phyloP scores from a whole-genome alignment of 1,140 invertebrate species.

The Agraylea sexmaculata region DNA sequence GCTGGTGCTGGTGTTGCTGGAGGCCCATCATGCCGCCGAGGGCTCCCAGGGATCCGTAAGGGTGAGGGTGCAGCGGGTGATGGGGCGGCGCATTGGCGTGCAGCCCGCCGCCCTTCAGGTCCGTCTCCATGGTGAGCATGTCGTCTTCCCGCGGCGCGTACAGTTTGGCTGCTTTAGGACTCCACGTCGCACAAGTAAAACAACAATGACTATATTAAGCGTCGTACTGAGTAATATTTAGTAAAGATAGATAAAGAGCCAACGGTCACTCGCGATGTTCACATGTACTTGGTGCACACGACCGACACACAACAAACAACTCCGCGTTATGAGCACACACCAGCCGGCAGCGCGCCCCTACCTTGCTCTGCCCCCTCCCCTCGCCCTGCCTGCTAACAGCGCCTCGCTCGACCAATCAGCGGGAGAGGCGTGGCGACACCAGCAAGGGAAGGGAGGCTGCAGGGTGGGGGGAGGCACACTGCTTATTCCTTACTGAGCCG shows the following conservation, averaged over 20 bases:
- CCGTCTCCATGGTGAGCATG: slow-evolving; percentile 81
- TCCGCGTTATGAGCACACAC: slow-evolving; percentile 1
- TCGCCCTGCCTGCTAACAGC: slow-evolving; percentile 28
- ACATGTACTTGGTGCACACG: slow-evolving; percentile 27
- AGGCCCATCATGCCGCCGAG: slow-evolving; percentile 52
- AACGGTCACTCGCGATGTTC: slow-evolving; percentile 8
- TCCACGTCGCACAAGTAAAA: slow-evolving; percentile 30
- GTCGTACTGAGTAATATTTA: slow-evolving; percentile 19
- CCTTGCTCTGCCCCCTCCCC: slow-evolving; percentile 5
- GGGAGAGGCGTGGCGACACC: slow-evolving; percentile 28
- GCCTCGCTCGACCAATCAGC: slow-evolving; percentile 28
- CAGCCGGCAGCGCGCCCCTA: slow-evolving; percentile 9
- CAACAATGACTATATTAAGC: slow-evolving; percentile 36
- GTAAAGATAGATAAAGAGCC: slow-evolving; percentile 3
- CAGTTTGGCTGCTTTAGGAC: slow-evolving; percentile 48
- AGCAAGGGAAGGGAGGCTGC: slow-evolving; percentile 18
- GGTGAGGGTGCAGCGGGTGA: slow-evolving; percentile 50
- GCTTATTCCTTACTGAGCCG: not conserved
- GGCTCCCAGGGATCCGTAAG: slow-evolving; percentile 57
- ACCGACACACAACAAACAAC: slow-evolving; percentile 21
- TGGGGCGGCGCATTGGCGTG: slow-evolving; percentile 72
- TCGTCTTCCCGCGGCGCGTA: slow-evolving; percentile 58
- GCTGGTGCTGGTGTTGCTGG: slow-evolving; percentile 49
- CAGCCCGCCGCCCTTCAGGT: slow-evolving; percentile 71
- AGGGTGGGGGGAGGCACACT: slow-evolving; percentile 8